Base-by-base conservation (phyloP, 1,140 invertebrate genomes). In the Diachasmimorpha longicaudata region DNA sequence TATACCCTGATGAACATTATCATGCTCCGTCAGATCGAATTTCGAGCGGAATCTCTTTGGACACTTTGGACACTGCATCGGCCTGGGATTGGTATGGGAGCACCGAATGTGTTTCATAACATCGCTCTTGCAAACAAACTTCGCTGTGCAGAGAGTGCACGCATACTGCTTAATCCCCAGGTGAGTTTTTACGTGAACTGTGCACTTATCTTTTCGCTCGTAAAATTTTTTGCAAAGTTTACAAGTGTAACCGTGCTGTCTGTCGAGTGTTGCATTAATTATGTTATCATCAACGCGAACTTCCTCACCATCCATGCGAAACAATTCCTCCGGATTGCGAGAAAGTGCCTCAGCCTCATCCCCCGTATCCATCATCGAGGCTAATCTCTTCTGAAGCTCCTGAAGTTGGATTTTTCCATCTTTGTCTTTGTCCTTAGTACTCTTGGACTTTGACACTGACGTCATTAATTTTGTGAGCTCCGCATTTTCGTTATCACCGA, bases 111-210 rank as follows among this genome's bases (percentile, higher is more conserved):
- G 88, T 44, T 89, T 89, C 87, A 89, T 88, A 1, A 89, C 88
- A 55, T 89, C 88, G 0, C 87, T 88, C 55, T 89, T 89, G 58
- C 88, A 89, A 11, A 89, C 88, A 55, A 89, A 89, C 74, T 87
- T 88, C 0, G 87, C 87, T 11, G 85, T 84, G 75, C 94, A 95
- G 5, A 93, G 85, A 63, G 92, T 92, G 80, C 94, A 95, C 0
- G 92, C 86, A 79, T 91, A 94, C 52, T 94, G 92, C 74, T 94
- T 94, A 25, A 93, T 88, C 0, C 92, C 93, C 0, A 91, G 88
- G 80, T 95, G 94, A 0, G 93, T 94, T 63, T 93, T 92, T 72
- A 94, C 92, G 79, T 95, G 94, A 6, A 89, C 88, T 13, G 83
- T 89, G 73, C 87, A 89, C 72, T 89, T 89, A 39, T 89, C 88